These are phyloP conservation scores for Acrocephalus arundinaceus DNA, from an alignment of 2,113 vertebrate genomes.

Conservation along the genomic window DNA sequence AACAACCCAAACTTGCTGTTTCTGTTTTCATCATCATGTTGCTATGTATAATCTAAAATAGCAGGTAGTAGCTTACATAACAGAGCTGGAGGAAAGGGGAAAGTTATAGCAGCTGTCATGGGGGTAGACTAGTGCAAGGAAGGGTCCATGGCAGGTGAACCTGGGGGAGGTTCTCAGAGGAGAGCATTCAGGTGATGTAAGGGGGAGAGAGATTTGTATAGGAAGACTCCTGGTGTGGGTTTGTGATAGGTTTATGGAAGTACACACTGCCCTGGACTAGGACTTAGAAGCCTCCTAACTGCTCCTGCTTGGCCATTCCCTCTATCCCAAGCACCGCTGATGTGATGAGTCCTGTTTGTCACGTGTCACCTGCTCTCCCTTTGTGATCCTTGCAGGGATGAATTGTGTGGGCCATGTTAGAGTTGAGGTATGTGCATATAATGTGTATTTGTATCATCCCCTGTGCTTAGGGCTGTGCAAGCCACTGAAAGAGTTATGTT, in stretches of 20 bases:
- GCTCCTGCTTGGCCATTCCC: background rate
- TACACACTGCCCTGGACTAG: background rate
- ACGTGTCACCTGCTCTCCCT: rapidly evolving
- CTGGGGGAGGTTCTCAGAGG: background rate
- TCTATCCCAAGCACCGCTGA: background rate
- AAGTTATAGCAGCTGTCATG: background rate
- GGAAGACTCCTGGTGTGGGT: background rate
- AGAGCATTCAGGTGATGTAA: background rate
- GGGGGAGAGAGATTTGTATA: background rate
- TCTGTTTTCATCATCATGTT: constrained; percentile 27
- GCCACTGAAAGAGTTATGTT: background rate
- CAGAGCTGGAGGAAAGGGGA: background rate
- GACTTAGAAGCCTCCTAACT: background rate
- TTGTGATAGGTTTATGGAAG: background rate
- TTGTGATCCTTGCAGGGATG: background rate
- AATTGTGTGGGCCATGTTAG: background rate
- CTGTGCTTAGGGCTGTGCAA: background rate
- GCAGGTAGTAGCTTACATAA: background rate
- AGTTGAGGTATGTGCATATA: too few species aligned
- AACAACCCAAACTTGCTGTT: background rate
- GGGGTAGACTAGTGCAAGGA: background rate
- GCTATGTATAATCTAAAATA: constrained; percentile 16
- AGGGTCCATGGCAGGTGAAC: background rate
- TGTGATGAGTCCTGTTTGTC: rapidly evolving
- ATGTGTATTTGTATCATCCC: background rate